These are phyloP conservation scores for Benthosema pterotum DNA, from an alignment of 2,797 vertebrate species.

Conservation along the genomic window DNA sequence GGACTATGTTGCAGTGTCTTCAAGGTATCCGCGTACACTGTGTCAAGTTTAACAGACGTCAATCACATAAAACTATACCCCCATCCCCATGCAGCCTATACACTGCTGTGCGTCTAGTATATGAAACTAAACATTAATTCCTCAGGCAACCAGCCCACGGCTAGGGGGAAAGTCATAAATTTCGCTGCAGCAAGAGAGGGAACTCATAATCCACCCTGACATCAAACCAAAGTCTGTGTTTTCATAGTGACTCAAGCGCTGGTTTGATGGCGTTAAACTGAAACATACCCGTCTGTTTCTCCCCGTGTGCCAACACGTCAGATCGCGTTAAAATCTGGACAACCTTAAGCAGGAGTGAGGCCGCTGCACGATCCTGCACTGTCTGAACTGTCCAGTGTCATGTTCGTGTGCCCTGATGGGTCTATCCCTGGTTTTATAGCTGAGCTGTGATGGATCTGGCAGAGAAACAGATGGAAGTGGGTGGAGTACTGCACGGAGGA, in stretches of 20 bases:
- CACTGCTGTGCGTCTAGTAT: conserved; percentile 10
- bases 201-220: conserved; percentile 66
- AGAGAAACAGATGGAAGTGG: conserved; percentile 28
- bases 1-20: conserved; percentile 8
- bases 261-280: conserved; percentile 65
- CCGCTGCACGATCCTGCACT: conserved; percentile 51
- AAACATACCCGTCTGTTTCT: conserved; percentile 76
- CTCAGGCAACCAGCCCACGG: conserved; percentile 27
- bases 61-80: conserved; percentile 4
- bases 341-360: conserved; percentile 71
- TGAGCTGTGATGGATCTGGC: conserved; percentile 41
- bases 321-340: conserved; percentile 56
- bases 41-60: conserved; percentile 19
- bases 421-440: conserved; percentile 49
- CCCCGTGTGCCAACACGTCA: conserved; percentile 72
- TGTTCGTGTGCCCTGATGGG: conserved; percentile 59
- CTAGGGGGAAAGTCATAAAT: conserved; percentile 58
- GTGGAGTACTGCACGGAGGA: conserved; percentile 22
- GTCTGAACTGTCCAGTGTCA: conserved; percentile 62
- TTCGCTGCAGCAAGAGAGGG: conserved; percentile 33
- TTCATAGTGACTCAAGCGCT: conserved; percentile 65
- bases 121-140: conserved; percentile 41
- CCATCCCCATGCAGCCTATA: background rate
- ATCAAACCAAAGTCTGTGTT: conserved; percentile 70
- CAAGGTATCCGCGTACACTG: background rate